A percentile compares a stretch with the other conserved stretches of the same genome.
Evolutionary conservation across 2,113 vertebrate genomes (phyloP).

Genomic region (Dasypus novemcinctus): DNA sequence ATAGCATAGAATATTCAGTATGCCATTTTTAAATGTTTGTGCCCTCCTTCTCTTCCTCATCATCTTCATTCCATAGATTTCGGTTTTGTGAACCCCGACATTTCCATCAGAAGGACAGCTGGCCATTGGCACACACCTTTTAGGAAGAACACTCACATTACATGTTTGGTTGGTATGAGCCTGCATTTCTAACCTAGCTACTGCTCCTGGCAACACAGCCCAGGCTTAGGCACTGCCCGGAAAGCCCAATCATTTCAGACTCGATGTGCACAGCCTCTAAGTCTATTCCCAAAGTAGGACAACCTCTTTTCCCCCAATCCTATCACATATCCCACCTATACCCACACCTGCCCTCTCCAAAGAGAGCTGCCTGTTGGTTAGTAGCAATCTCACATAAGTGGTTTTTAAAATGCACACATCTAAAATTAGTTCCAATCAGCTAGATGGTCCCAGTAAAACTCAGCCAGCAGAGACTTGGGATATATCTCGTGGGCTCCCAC

Average conservation of each 20-base stretch:
- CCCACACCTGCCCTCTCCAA: background rate
- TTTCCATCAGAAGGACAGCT: background rate
- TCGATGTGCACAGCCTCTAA: background rate
- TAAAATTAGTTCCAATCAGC: background rate
- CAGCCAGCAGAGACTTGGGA: background rate
- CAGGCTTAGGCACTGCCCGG: background rate
- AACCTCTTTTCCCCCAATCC: background rate
- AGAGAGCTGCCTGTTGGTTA: background rate
- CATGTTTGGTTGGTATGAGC: background rate
- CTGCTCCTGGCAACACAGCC: background rate
- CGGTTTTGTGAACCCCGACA: no score
- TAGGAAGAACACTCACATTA: background rate
- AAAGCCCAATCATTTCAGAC: background rate
- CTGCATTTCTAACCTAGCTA: background rate
- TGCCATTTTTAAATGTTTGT: no score
- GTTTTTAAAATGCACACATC: background rate
- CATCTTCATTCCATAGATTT: no score
- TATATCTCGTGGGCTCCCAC: fast-evolving
- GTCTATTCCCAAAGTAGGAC: background rate
- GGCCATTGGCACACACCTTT: background rate
- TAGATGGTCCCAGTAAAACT: background rate
- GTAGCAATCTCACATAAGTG: background rate
- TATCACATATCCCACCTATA: background rate
- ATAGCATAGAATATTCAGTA: no score
- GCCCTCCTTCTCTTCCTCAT: no score